A percentile compares a stretch with the other conserved stretches of the same genome.
Evolutionary conservation across 2,113 vertebrate genomes (phyloP).

Genomic region (Serinus canaria): DNA sequence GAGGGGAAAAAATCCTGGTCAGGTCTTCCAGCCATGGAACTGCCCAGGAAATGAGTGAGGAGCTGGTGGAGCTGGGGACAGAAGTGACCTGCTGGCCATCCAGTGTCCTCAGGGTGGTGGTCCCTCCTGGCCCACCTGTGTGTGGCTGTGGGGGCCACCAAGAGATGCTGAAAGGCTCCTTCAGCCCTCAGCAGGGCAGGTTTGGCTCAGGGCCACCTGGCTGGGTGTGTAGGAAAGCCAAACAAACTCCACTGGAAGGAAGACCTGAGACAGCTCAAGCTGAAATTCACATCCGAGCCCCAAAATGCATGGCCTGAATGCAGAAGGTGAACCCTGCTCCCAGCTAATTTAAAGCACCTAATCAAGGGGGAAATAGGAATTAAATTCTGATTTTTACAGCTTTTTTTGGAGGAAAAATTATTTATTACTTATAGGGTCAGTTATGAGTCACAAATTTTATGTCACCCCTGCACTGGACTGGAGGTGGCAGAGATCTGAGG

Average conservation of each 20-base stretch:
- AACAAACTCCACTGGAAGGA: not conserved
- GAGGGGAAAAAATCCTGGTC: not conserved
- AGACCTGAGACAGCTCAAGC: not conserved
- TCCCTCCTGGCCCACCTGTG: not conserved
- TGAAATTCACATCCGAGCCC: not conserved
- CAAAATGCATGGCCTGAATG: not conserved
- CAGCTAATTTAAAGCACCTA: not conserved
- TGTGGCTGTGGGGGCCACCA: not conserved
- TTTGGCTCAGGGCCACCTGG: not conserved
- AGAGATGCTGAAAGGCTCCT: constrained; percentile 14
- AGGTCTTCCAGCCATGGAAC: not conserved
- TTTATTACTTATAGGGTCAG: not conserved
- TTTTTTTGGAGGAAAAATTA: not conserved
- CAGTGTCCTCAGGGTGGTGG: not conserved
- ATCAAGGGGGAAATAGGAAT: not conserved
- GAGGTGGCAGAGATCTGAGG: not conserved
- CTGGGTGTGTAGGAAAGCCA: not conserved
- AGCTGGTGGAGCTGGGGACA: not conserved
- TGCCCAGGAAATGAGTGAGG: not conserved
- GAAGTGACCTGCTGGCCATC: not conserved
- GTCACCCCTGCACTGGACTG: not conserved
- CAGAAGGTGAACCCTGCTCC: not conserved
- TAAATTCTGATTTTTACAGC: not conserved
- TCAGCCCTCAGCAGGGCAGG: not conserved
- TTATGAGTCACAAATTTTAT: not conserved